These are phyloP conservation scores for Harpalus rufipes DNA, from an alignment of 2,888 invertebrate genomes.

Conservation along the genomic window DNA sequence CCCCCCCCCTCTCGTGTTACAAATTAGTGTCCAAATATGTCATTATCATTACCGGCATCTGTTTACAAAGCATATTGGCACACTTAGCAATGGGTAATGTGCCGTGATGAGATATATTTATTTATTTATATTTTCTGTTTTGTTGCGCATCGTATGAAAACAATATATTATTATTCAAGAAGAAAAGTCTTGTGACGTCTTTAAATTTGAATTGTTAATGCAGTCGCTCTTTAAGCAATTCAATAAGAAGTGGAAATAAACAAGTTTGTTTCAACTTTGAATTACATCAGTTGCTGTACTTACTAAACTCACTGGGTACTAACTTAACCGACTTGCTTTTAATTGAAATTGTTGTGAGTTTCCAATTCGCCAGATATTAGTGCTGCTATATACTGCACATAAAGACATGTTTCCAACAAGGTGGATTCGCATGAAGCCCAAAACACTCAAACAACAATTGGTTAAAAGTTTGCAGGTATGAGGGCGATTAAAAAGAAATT, in stretches of 20 bases:
- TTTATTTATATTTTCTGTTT: too few relatives aligned
- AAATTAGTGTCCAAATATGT: too few relatives aligned
- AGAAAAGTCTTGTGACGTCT: not conserved
- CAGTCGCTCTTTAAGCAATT: not conserved
- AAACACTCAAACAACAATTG: not conserved
- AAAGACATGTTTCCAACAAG: too few relatives aligned
- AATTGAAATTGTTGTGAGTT: not conserved
- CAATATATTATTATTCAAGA: not conserved
- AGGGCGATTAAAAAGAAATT: not conserved
- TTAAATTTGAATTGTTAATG: conserved; percentile 25
- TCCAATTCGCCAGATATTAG: not conserved
- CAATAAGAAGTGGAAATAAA: not conserved
- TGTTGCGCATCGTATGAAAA: not conserved
- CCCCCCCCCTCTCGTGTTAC: too few relatives aligned
- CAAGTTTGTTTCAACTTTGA: conserved; percentile 13
- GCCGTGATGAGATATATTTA: too few relatives aligned
- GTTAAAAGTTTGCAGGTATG: not conserved
- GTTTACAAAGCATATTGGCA: too few relatives aligned
- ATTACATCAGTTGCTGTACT: not conserved
- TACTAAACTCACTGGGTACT: not conserved
- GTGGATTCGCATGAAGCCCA: not conserved
- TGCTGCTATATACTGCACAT: not conserved
- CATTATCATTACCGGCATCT: too few relatives aligned
- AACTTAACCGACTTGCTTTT: not conserved
- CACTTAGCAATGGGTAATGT: too few relatives aligned